Conservation (phyloP, 2,888 invertebrate genomes). For the Drosophila sordidula region DNA sequence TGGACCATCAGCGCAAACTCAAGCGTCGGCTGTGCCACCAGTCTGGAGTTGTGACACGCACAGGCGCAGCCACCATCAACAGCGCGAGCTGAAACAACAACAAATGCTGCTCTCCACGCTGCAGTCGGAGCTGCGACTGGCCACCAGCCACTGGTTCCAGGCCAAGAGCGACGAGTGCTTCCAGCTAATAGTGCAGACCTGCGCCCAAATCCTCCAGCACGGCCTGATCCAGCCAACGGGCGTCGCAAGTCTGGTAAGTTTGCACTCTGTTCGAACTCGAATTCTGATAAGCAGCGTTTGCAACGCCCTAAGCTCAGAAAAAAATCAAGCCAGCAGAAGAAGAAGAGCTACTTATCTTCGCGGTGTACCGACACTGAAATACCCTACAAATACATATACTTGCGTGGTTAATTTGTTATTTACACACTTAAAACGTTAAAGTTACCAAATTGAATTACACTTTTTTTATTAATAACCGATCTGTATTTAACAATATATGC, state of each 20-base stretch:
- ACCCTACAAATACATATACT: neutral
- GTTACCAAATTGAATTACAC: too few species aligned
- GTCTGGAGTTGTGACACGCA: conserved; percentile 46
- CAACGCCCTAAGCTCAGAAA: conserved; percentile 22
- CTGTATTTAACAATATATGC: too few species aligned
- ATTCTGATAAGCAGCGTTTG: conserved; percentile 11
- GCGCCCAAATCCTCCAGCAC: conserved; percentile 72
- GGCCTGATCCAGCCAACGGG: conserved; percentile 57
- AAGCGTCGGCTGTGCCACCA: conserved; percentile 27
- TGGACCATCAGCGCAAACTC: conserved; percentile 8
- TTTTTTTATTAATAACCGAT: too few species aligned
- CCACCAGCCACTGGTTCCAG: conserved; percentile 68
- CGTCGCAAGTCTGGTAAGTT: conserved; percentile 26
- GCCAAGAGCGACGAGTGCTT: conserved; percentile 49
- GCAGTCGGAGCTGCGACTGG: conserved; percentile 47
- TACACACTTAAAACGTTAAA: too few species aligned
- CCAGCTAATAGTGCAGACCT: conserved; percentile 58
- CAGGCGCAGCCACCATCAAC: conserved; percentile 39
- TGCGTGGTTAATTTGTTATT: neutral
- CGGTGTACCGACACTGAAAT: neutral
- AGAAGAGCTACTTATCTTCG: neutral
- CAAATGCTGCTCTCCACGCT: conserved; percentile 33
- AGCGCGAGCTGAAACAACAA: conserved; percentile 39
- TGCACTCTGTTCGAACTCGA: neutral
- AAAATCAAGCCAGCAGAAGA: neutral